Evolutionary conservation across 2,888 invertebrate species (phyloP).

Genomic region (Elysia crispata): DNA sequence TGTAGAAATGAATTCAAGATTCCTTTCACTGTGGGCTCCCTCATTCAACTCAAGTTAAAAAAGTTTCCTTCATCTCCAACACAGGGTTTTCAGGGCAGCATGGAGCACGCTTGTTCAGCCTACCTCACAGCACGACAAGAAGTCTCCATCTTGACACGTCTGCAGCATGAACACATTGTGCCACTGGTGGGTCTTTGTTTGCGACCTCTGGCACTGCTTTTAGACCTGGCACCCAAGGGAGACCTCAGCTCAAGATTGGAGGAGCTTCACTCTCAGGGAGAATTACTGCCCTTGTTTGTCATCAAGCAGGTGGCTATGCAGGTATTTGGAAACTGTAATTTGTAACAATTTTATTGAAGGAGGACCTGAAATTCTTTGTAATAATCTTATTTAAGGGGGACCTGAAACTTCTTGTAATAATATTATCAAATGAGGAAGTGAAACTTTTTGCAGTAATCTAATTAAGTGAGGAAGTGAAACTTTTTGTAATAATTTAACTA

Average conservation of each 20-base stretch:
- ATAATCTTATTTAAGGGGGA: no score
- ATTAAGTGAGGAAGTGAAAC: no score
- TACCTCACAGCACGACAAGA: constrained; percentile 98
- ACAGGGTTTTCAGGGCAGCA: constrained; percentile 59
- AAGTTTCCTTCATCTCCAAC: constrained; percentile 11
- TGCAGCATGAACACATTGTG: constrained; percentile 94
- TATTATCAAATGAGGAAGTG: no score
- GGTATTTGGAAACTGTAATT: no score
- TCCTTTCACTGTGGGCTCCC: no score
- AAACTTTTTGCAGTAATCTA: not conserved
- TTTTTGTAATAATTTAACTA: no score
- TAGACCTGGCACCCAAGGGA: constrained; percentile 94
- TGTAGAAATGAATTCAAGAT: no score
- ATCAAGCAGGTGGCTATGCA: constrained; percentile 92
- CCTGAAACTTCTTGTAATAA: no score
- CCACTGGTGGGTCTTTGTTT: constrained; percentile 93
- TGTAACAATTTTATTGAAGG: no score
- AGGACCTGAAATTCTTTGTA: no score
- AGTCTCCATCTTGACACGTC: constrained; percentile 89
- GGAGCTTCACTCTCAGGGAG: constrained; percentile 91
- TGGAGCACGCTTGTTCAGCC: constrained; percentile 81
- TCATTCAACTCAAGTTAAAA: no score
- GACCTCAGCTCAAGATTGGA: constrained; percentile 90
- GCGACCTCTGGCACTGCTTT: constrained; percentile 90
- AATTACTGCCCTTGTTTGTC: constrained; percentile 87